Conservation (phyloP, 2,797 vertebrate genomes). For the Pseudochaenichthys georgianus region DNA sequence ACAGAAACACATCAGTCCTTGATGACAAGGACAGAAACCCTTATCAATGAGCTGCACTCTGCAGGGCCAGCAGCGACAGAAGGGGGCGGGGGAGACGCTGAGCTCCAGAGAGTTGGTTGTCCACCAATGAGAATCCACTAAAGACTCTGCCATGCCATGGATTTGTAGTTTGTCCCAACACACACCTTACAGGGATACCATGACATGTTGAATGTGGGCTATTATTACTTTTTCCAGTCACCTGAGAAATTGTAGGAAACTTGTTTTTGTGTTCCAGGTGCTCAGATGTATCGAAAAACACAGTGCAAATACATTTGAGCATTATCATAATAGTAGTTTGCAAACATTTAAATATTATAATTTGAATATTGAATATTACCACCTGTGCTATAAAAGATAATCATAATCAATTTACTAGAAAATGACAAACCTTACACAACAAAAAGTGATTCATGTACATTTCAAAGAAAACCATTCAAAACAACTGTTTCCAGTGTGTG, state of each 20-base stretch:
- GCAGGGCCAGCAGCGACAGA: slow-evolving; percentile 49
- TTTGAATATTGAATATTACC: background rate
- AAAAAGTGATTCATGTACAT: no score
- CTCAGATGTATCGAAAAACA: no score
- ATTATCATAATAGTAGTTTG: background rate
- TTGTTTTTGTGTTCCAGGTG: background rate
- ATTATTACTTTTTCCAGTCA: background rate
- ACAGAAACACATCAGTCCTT: slow-evolving; percentile 81
- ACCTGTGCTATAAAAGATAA: background rate
- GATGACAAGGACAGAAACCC: slow-evolving; percentile 80
- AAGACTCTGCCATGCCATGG: slow-evolving; percentile 41
- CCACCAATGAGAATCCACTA: slow-evolving; percentile 56
- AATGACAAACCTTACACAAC: no score
- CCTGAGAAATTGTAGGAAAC: slow-evolving; percentile 6
- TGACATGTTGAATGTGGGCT: slow-evolving; percentile 24
- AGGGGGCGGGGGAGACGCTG: background rate
- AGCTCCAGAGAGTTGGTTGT: slow-evolving; percentile 61
- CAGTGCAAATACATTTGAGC: no score
- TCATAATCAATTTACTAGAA: no score
- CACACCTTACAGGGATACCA: slow-evolving; percentile 5
- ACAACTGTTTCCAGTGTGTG: no score
- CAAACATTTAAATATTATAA: background rate
- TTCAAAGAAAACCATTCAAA: no score
- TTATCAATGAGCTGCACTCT: slow-evolving; percentile 74
- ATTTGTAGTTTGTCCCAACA: slow-evolving; percentile 52